Evolutionary conservation across 2,888 invertebrate genomes (phyloP), one percentile per base, ranked within the genome.

Genomic region (Gerris lacustris): DNA sequence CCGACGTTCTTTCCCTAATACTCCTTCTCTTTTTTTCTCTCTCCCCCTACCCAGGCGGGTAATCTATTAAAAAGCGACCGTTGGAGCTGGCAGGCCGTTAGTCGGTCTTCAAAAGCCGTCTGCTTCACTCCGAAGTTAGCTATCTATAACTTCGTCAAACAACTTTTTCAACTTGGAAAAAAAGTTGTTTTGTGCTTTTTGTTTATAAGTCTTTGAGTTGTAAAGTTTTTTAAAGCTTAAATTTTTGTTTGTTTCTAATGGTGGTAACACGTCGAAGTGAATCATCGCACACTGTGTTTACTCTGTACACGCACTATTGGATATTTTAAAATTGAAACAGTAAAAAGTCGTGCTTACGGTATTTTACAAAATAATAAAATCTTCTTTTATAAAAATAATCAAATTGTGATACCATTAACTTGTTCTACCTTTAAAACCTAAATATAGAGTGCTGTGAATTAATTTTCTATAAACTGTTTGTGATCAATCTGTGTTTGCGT

Each of bases 291-390:
- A 75, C 75, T 70, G 72, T 75, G 73, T 75, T 75, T 73, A 75
- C 75, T 72, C 75, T 75, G 73, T 75, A 75, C 75, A 75, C 75
- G 70, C 74, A 71, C 73, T 74, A 75, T 72, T 75, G 75, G 75
- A 75, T 75, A 75, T 75, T 55, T 55, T 55, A 55, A 55, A 31
- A 31, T 31, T 31, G 31, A 31, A 31, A 31, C 31, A 69, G 64
- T n/a, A 69, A 69, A 11, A 69, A 17, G 15, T 43, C 55, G 63
- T 44, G 64, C 5, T 44, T 69, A 31, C 31, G 31, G 31, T 31
- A 31, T 31, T 31, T 31, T 31, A 31, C 31, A 31, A 31, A 31
- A 31, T 31, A 31, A 31, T 31, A 31, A 31, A 31, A 31, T 31
- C 31, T 31, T 31, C 31, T 31, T 31, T 31, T 31, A 31, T 31